phyloP scores from a whole-genome alignment of 2,113 vertebrate species.

The Vimba vimba region DNA sequence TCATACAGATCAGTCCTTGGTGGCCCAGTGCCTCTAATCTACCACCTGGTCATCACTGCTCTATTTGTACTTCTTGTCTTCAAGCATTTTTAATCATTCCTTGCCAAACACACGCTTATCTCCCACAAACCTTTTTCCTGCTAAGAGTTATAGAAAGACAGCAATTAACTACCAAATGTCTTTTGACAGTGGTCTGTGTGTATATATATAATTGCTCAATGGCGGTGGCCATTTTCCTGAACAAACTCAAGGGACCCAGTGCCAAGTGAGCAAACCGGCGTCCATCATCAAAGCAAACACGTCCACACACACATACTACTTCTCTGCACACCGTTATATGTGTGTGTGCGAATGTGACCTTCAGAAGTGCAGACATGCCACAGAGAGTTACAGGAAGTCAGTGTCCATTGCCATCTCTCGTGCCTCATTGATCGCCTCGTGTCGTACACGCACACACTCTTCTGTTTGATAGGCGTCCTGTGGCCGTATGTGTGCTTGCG shows the following conservation, averaged over 20 bases:
- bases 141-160: slow-evolving; percentile 70
- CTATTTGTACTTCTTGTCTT: slow-evolving; percentile 31
- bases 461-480: slow-evolving; percentile 61
- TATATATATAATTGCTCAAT: slow-evolving; percentile 37
- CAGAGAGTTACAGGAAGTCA: slow-evolving; percentile 54
- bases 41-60: slow-evolving; percentile 19
- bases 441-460: slow-evolving; percentile 55
- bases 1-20: not conserved
- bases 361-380: slow-evolving; percentile 70
- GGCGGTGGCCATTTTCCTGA: slow-evolving; percentile 22
- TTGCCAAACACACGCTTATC: slow-evolving; percentile 47
- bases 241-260: slow-evolving; percentile 37
- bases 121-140: not conserved
- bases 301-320: not conserved
- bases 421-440: slow-evolving; percentile 34
- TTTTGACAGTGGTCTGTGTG: slow-evolving; percentile 24
- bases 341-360: slow-evolving; percentile 61
- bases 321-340: slow-evolving; percentile 17
- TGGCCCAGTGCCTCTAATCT: slow-evolving; percentile 14
- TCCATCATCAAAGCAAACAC: slow-evolving; percentile 38
- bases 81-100: slow-evolving; percentile 44
- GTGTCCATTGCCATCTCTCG: slow-evolving; percentile 17
- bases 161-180: slow-evolving; percentile 76
- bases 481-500: slow-evolving; percentile 9
- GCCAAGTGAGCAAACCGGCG: slow-evolving; percentile 16